Base-by-base conservation (phyloP, 2,113 vertebrate genomes). In the Antechinus flavipes region DNA sequence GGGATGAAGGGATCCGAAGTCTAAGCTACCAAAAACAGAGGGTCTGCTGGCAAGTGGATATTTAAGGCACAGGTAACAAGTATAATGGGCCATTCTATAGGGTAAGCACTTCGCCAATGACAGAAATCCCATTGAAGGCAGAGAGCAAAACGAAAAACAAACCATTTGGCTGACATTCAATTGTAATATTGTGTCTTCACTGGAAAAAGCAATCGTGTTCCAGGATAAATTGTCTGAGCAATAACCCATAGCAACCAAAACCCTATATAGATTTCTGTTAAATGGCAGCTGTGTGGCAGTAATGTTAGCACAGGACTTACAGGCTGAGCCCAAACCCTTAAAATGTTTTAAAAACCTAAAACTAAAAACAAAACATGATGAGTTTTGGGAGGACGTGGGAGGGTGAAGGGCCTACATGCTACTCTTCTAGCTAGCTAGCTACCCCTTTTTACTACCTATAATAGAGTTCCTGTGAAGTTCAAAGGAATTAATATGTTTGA, bases 361-460 rank as follows among this genome's bases (percentile, higher is more conserved):
- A 35, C 22, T 35, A 58, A 90, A 89, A 54, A 8, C 35, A 90
- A 96, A 93, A 84, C n/a, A 2, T 0, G 0, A 93, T 94, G 61
- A 35, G 10, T 94, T 94, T 94, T 10, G 49, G 47, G 22, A 24
- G 35, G 61, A 10, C 93, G 93, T 94, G 9, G 47, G 42, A 27
- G 27, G 19, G 6, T 84, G 30, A 68, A 6, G 35, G n/a, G 68
- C 35, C 19, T 16, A 8, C 76, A 1, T 61, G 91, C 14, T 24
- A 46, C 23, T 91, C 14, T 58, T 89, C n/a, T 47, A 55, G 50
- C 42, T 93, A 89, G 76, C 54, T 90, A 96, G 50, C 54, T 89
- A 93, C 26, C 46, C 91, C n/a, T 94, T 97, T 97, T 90, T 46
- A 91, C 93, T 26, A 46, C 35, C 58, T 89, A n/a, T 58, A 68